These are phyloP conservation scores for Semibalanus balanoides DNA, from an alignment of 1,140 invertebrate genomes.

Conservation along the genomic window DNA sequence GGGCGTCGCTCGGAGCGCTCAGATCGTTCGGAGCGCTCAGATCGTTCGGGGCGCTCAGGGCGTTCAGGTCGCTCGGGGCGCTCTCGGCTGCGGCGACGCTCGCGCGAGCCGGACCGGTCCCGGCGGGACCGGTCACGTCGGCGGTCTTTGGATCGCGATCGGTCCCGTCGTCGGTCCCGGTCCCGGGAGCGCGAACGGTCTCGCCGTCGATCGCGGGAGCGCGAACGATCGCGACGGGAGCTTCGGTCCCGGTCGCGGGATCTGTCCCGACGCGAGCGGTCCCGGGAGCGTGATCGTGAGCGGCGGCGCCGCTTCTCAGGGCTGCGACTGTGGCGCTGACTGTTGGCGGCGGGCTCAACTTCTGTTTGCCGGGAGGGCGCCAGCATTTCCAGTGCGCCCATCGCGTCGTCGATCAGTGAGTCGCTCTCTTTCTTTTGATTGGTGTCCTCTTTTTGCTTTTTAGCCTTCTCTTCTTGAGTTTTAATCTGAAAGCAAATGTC, in stretches of 20 bases:
- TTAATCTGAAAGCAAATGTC: slow-evolving; percentile 14
- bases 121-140: background rate
- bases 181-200: too few relatives aligned
- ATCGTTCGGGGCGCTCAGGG: background rate
- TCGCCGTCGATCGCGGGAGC: too few relatives aligned
- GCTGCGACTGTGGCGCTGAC: too few relatives aligned
- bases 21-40: background rate
- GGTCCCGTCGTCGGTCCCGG: background rate
- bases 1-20: slow-evolving; percentile 12
- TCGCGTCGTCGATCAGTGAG: slow-evolving; percentile 45
- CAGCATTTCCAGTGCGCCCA: slow-evolving; percentile 77
- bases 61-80: background rate
- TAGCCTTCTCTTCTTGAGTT: slow-evolving; percentile 16
- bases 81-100: slow-evolving; percentile 16
- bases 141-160: background rate
- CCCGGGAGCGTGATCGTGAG: too few relatives aligned
- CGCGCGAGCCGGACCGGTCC: slow-evolving; percentile 7
- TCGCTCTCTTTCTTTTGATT: slow-evolving; percentile 28
- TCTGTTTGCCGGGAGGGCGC: slow-evolving; percentile 43
- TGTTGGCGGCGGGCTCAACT: slow-evolving; percentile 6
- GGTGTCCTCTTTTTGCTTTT: slow-evolving; percentile 25
- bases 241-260: too few relatives aligned
- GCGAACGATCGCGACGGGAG: too few relatives aligned
- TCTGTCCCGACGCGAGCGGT: too few relatives aligned
- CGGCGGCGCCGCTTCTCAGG: too few relatives aligned